These are phyloP conservation scores for Morone saxatilis DNA, from an alignment of 2,113 vertebrate genomes.

Conservation along the genomic window DNA sequence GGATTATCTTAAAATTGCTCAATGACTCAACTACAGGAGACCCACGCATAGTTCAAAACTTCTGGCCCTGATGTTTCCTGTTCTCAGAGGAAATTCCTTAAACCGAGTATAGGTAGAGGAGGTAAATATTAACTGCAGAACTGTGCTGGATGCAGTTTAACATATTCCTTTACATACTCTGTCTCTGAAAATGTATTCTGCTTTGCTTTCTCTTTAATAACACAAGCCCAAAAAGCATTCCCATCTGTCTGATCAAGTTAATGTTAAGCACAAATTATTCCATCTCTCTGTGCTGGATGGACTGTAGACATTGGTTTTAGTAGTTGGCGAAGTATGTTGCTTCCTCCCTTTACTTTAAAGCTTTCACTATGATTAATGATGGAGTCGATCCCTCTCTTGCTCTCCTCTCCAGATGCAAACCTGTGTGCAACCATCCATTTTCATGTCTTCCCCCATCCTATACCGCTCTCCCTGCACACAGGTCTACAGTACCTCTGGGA, in stretches of 20 bases:
- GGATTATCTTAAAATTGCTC: slow-evolving; percentile 48
- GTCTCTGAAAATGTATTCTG: slow-evolving; percentile 37
- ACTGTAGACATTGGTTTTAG: slow-evolving; percentile 60
- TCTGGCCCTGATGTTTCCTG: slow-evolving; percentile 19
- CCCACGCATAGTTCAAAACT: slow-evolving; percentile 3
- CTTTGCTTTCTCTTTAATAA: slow-evolving; percentile 43
- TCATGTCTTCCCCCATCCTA: slow-evolving; percentile 42
- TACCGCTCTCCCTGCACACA: not conserved
- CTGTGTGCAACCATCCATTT: slow-evolving; percentile 56
- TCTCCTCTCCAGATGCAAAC: slow-evolving; percentile 49
- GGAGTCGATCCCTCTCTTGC: slow-evolving; percentile 20
- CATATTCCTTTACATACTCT: slow-evolving; percentile 40
- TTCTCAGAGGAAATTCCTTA: slow-evolving; percentile 26
- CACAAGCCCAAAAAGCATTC: slow-evolving; percentile 26
- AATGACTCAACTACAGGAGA: slow-evolving; percentile 39
- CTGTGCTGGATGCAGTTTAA: slow-evolving; percentile 19
- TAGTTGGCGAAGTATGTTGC: slow-evolving; percentile 39
- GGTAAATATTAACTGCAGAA: slow-evolving; percentile 35
- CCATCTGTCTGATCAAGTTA: slow-evolving; percentile 35
- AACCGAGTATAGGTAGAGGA: slow-evolving; percentile 23
- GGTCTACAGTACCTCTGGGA: slow-evolving; percentile 49
- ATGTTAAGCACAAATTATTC: slow-evolving; percentile 62
- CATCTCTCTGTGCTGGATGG: slow-evolving; percentile 32
- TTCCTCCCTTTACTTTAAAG: slow-evolving; percentile 51
- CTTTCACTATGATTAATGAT: slow-evolving; percentile 75